These are phyloP conservation scores for Bactericera cockerelli DNA, from an alignment of 1,140 invertebrate species.

Conservation along the genomic window DNA sequence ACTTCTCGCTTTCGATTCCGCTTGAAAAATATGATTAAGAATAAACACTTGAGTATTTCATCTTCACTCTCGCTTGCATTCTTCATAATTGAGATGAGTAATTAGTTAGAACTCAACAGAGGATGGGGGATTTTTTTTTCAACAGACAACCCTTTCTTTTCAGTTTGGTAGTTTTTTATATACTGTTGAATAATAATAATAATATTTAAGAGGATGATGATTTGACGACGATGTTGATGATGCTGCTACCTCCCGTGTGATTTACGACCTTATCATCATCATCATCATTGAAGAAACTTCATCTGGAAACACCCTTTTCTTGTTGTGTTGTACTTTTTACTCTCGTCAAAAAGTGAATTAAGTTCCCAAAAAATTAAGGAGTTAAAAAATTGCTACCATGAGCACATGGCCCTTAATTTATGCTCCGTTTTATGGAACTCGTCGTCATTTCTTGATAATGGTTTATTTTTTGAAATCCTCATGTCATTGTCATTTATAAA, in stretches of 20 bases:
- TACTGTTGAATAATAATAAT: no score
- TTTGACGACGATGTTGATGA: no score
- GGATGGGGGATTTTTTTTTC: not conserved
- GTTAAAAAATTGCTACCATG: not conserved
- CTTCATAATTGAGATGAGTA: slow-evolving; percentile 7
- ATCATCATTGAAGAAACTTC: not conserved
- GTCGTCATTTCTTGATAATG: no score
- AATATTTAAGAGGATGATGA: no score
- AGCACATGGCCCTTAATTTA: slow-evolving; percentile 4
- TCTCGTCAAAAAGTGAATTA: not conserved
- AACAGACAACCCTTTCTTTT: slow-evolving; percentile 3
- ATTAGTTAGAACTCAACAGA: not conserved
- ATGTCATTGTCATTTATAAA: no score
- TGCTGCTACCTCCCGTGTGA: not conserved
- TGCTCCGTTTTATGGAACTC: not conserved
- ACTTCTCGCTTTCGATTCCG: no score
- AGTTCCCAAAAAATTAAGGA: not conserved
- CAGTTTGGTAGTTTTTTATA: not conserved
- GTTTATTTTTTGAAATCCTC: no score
- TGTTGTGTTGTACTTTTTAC: not conserved
- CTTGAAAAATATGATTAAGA: not conserved
- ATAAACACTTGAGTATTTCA: slow-evolving; percentile 9
- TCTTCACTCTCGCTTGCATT: not conserved
- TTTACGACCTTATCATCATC: not conserved
- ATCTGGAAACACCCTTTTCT: not conserved